Evolutionary conservation across 2,113 vertebrate species (phyloP).

Genomic region (Pangasianodon hypophthalmus): DNA sequence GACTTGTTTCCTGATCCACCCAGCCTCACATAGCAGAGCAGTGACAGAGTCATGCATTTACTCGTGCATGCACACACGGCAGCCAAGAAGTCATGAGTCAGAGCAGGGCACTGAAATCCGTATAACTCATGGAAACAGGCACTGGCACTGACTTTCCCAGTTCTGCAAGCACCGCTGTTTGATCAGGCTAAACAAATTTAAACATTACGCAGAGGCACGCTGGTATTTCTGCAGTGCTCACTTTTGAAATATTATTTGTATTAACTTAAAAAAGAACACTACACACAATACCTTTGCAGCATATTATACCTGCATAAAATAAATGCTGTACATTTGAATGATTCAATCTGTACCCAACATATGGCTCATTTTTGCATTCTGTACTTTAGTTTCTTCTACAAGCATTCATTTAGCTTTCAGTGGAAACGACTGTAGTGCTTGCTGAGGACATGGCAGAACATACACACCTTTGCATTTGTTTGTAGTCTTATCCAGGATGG

Average conservation of each 20-base stretch:
- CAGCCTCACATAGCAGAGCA: constrained; percentile 55
- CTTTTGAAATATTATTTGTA: neutral
- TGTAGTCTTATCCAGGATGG: constrained; percentile 98
- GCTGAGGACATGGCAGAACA: neutral
- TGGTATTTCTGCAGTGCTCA: neutral
- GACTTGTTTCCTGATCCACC: constrained; percentile 64
- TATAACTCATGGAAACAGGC: constrained; percentile 37
- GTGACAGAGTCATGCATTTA: constrained; percentile 46
- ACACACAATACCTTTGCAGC: neutral
- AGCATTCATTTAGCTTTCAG: neutral
- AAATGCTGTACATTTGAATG: neutral
- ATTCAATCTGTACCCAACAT: neutral
- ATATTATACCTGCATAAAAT: neutral
- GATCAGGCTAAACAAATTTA: constrained; percentile 14
- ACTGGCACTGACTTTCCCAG: neutral
- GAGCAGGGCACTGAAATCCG: constrained; percentile 20
- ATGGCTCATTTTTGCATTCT: neutral
- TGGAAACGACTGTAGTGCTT: neutral
- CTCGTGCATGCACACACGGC: constrained; percentile 16
- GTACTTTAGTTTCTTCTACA: neutral
- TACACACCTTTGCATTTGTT: constrained; percentile 98
- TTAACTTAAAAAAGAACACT: neutral
- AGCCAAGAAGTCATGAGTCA: constrained; percentile 39
- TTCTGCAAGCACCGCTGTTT: constrained; percentile 1
- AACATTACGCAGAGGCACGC: constrained; percentile 12